A percentile compares a stretch with the other conserved stretches of the same genome.
Evolutionary conservation across 2,797 vertebrate genomes (phyloP).

Genomic region (Sebastes oblongus): DNA sequence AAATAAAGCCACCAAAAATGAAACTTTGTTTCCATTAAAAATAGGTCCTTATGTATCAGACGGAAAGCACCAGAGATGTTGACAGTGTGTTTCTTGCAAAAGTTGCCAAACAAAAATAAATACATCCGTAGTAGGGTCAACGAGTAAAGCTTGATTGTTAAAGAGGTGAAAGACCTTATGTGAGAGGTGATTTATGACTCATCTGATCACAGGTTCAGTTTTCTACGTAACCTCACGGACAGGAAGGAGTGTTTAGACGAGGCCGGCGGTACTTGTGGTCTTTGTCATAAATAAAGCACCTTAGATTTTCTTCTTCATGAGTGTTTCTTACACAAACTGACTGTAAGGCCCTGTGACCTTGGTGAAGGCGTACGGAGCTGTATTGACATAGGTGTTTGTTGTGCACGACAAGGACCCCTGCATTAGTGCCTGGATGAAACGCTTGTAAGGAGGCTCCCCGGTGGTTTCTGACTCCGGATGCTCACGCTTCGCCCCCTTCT

Average conservation of each 20-base stretch:
- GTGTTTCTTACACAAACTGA: constrained; percentile 85
- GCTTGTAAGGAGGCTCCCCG: constrained; percentile 87
- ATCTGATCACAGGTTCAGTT: constrained; percentile 67
- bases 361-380: constrained; percentile 96
- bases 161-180: constrained; percentile 70
- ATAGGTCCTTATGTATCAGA: constrained; percentile 77
- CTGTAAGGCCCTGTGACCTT: constrained; percentile 99
- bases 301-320: constrained; percentile 49
- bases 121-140: constrained; percentile 82
- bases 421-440: constrained; percentile 91
- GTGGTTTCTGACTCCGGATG: constrained; percentile 84
- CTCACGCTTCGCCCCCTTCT: constrained; percentile 92
- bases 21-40: constrained; percentile 89
- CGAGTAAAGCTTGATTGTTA: constrained; percentile 78
- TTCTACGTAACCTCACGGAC: constrained; percentile 59
- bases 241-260: constrained; percentile 66
- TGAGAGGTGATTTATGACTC: constrained; percentile 53
- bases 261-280: constrained; percentile 70
- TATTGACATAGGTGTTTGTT: constrained; percentile 93
- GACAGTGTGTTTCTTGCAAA: constrained; percentile 78
- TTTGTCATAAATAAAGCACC: constrained; percentile 74
- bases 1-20: constrained; percentile 77
- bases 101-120: constrained; percentile 81
- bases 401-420: constrained; percentile 91
- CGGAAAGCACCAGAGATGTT: constrained; percentile 91